phyloP scores from a whole-genome alignment of 2,888 invertebrate species.

The Volucella inanis region DNA sequence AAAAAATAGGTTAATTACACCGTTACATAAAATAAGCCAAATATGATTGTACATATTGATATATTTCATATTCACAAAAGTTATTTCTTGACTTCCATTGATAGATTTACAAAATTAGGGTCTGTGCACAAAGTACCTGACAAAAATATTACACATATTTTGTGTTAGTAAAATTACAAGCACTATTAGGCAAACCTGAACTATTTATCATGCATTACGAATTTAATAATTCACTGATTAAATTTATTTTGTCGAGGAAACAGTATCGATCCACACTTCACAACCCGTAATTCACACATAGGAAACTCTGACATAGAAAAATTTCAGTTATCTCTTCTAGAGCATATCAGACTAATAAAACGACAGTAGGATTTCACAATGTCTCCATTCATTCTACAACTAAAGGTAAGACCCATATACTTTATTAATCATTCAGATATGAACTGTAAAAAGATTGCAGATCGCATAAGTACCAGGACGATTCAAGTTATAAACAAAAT shows the following conservation, averaged over 20 bases:
- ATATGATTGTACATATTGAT: conserved; percentile 4
- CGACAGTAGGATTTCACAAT: conserved; percentile 62
- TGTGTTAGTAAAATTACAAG: conserved; percentile 19
- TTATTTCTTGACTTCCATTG: too few species aligned
- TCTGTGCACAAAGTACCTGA: too few species aligned
- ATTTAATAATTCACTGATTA: conserved; percentile 30
- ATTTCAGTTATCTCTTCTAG: conserved; percentile 18
- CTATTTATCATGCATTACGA: conserved; percentile 38
- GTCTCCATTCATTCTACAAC: conserved; percentile 60
- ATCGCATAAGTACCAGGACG: conserved; percentile 24
- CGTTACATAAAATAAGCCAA: too few species aligned
- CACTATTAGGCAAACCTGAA: conserved; percentile 45
- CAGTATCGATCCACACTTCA: conserved; percentile 32
- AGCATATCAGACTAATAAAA: conserved; percentile 58
- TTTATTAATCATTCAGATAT: conserved; percentile 56
- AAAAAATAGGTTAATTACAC: conserved; percentile 42
- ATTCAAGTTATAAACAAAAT: conserved; percentile 16
- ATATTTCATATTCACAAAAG: conserved; percentile 32
- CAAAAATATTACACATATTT: conserved; percentile 23
- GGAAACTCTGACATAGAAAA: conserved; percentile 52
- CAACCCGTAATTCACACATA: conserved; percentile 28
- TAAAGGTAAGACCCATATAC: conserved; percentile 52
- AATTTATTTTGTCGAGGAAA: conserved; percentile 31
- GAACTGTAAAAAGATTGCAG: conserved; percentile 17
- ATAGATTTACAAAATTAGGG: too few species aligned